A percentile compares a stretch with the other conserved stretches of the same genome.
These are phyloP conservation scores for Linurgus olivaceus DNA, from an alignment of 2,797 vertebrate species.

Conservation along the genomic window DNA sequence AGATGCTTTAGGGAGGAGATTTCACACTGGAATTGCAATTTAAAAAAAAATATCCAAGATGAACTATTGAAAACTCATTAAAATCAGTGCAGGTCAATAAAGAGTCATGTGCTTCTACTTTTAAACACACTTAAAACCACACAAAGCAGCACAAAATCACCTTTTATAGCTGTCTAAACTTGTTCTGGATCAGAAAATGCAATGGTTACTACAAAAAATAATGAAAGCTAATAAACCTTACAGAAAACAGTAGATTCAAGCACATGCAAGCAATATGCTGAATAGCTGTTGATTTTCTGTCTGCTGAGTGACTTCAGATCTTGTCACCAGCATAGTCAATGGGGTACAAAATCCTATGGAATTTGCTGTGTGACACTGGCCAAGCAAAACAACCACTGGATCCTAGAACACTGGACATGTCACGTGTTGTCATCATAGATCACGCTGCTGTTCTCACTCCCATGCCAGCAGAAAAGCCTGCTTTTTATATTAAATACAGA, in stretches of 20 bases:
- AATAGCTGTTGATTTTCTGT: constrained; percentile 63
- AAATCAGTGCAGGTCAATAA: constrained; percentile 46
- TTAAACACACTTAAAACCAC: constrained; percentile 39
- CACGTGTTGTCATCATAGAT: constrained; percentile 76
- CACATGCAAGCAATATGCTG: constrained; percentile 55
- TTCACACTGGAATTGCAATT: neutral
- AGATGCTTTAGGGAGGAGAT: neutral
- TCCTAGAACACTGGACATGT: constrained; percentile 74
- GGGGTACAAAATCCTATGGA: constrained; percentile 79
- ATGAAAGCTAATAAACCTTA: constrained; percentile 53
- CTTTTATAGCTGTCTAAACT: constrained; percentile 50
- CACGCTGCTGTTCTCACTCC: constrained; percentile 79
- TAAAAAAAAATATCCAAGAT: neutral
- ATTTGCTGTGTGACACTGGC: constrained; percentile 77
- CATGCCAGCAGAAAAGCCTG: constrained; percentile 73
- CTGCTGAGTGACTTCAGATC: constrained; percentile 81
- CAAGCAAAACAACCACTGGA: constrained; percentile 79
- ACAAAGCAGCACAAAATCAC: constrained; percentile 19
- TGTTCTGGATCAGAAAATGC: constrained; percentile 53
- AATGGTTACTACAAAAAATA: constrained; percentile 55
- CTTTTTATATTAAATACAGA: constrained; percentile 69
- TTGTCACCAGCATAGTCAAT: constrained; percentile 83
- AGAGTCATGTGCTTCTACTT: constrained; percentile 44
- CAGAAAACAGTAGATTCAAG: constrained; percentile 48
- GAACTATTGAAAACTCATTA: constrained; percentile 57